These are phyloP conservation scores for Chrysocyon brachyurus DNA, from an alignment of 2,797 vertebrate genomes.

Conservation along the genomic window DNA sequence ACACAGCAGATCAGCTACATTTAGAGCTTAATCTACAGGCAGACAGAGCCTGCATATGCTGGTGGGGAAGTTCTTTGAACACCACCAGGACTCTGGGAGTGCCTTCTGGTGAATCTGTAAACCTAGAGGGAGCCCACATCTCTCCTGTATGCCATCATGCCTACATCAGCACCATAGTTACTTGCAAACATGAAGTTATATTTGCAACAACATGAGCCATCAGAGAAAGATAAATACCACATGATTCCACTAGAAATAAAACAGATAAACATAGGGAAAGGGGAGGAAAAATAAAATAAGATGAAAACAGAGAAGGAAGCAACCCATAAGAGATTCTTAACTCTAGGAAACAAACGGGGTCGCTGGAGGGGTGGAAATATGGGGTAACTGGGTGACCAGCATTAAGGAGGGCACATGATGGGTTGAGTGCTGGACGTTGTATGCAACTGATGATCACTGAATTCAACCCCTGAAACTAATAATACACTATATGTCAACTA, in stretches of 20 bases:
- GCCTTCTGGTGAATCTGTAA: background rate
- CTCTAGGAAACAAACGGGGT: too few species aligned
- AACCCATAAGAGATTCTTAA: too few species aligned
- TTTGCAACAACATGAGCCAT: background rate
- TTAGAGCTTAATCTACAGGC: background rate
- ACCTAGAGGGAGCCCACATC: background rate
- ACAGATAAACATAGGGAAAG: too few species aligned
- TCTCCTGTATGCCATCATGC: too few species aligned
- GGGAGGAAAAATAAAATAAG: too few species aligned
- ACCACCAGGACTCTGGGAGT: background rate
- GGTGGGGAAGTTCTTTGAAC: background rate
- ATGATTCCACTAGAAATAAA: background rate
- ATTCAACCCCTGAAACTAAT: background rate
- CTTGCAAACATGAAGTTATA: background rate
- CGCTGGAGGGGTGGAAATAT: too few species aligned
- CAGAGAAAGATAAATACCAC: too few species aligned
- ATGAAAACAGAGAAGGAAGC: too few species aligned
- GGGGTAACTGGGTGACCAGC: too few species aligned
- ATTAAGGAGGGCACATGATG: background rate
- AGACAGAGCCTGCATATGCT: background rate
- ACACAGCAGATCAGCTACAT: background rate
- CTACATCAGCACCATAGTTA: background rate
- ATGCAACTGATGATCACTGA: background rate
- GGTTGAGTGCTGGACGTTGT: background rate
- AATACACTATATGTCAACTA: background rate